Percentiles rank a stretch among this genome's conserved stretches.
Conservation (phyloP, 2,888 invertebrate genomes). For the Drosophila leonis region DNA sequence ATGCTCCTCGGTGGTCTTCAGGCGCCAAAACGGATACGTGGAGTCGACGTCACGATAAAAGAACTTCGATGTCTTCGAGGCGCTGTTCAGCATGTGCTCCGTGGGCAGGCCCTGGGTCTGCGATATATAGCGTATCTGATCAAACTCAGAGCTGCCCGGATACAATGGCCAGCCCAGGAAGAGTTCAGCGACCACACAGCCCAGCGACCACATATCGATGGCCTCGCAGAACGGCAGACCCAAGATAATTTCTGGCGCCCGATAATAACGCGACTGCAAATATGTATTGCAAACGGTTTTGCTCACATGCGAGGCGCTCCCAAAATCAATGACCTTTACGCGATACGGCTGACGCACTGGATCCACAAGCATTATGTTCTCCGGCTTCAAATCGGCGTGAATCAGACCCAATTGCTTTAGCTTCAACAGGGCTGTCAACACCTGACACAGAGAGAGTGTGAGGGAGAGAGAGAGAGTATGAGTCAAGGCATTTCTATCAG, state of each 20-base stretch:
- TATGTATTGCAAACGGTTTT: conserved; percentile 99
- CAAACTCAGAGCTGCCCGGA: conserved; percentile 99
- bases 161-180: conserved; percentile 99
- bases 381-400: conserved; percentile 99
- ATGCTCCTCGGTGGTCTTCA: conserved; percentile 98
- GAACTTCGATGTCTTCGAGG: conserved; percentile 99
- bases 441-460: conserved; percentile 60
- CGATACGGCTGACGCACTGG: conserved; percentile 98
- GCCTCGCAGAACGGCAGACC: conserved; percentile 99
- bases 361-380: conserved; percentile 99
- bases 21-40: conserved; percentile 93
- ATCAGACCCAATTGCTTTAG: conserved; percentile 98
- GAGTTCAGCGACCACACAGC: conserved; percentile 99
- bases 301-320: conserved; percentile 99
- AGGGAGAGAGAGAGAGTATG: not conserved
- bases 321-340: conserved; percentile 99
- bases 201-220: conserved; percentile 99
- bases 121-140: conserved; percentile 97
- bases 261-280: conserved; percentile 99
- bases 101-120: conserved; percentile 99
- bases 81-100: conserved; percentile 98
- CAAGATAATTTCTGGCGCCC: conserved; percentile 98
- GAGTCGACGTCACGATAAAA: conserved; percentile 98
- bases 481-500: not conserved
- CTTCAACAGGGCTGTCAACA: conserved; percentile 89